phyloP scores from a whole-genome alignment of 2,113 vertebrate genomes.

The Semnornis frantzii region DNA sequence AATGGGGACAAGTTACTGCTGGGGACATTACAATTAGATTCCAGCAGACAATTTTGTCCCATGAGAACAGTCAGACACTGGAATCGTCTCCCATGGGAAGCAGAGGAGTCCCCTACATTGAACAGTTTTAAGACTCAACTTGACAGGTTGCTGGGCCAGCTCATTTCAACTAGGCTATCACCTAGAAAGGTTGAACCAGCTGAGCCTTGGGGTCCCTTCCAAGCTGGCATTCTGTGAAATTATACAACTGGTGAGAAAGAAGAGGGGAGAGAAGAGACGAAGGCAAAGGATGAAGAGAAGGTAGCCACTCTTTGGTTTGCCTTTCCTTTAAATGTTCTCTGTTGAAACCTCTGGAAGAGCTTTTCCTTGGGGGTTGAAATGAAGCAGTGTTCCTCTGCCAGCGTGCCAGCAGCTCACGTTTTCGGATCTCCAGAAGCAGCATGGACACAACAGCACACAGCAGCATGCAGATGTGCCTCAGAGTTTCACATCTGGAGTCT shows the following conservation, averaged over 20 bases:
- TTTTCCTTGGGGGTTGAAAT: neutral
- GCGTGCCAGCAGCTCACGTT: neutral
- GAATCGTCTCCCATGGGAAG: too few relatives aligned
- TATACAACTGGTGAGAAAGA: neutral
- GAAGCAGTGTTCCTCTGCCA: neutral
- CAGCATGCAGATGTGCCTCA: neutral
- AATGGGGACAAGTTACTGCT: too few relatives aligned
- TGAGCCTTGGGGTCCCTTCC: too few relatives aligned
- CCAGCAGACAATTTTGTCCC: too few relatives aligned
- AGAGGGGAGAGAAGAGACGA: neutral
- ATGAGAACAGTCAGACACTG: too few relatives aligned
- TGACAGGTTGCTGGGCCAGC: too few relatives aligned
- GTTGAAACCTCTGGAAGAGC: neutral
- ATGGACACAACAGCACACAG: neutral
- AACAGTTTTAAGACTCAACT: too few relatives aligned
- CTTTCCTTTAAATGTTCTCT: neutral
- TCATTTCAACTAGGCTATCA: too few relatives aligned
- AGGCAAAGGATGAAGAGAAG: neutral
- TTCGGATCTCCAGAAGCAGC: neutral
- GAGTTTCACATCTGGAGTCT: neutral
- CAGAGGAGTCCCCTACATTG: too few relatives aligned
- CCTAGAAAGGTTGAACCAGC: too few relatives aligned
- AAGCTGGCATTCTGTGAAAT: neutral
- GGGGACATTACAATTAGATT: too few relatives aligned
- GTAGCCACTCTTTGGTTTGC: neutral